Evolutionary conservation across 1,140 invertebrate species (phyloP).

Genomic region (Arion vulgaris): DNA sequence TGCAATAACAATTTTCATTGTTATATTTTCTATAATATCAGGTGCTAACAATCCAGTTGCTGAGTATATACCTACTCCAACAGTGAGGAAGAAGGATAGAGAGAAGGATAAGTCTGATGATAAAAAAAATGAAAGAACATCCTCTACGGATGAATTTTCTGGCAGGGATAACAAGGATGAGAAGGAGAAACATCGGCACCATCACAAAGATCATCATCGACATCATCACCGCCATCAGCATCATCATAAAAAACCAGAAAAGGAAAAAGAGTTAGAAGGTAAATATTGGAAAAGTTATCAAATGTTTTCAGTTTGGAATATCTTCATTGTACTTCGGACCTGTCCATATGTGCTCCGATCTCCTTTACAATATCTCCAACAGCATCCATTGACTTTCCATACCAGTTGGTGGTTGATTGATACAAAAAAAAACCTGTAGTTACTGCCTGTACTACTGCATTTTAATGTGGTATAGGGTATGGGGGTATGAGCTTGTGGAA

Average conservation of each 20-base stretch:
- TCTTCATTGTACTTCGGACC: too few species aligned
- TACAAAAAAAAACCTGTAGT: too few species aligned
- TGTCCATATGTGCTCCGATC: too few species aligned
- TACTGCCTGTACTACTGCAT: too few species aligned
- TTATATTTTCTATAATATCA: too few species aligned
- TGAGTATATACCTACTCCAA: conserved; percentile 32
- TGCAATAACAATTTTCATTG: too few species aligned
- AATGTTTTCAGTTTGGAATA: too few species aligned
- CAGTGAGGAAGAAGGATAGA: conserved; percentile 8
- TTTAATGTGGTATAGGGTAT: too few species aligned
- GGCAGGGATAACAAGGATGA: neutral
- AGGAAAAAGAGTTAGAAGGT: conserved; percentile 13
- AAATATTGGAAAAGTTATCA: conserved; percentile 62
- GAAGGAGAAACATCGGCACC: conserved; percentile 18
- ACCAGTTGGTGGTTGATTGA: too few species aligned
- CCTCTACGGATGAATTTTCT: neutral
- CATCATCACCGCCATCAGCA: conserved; percentile 33
- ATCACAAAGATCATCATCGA: conserved; percentile 19
- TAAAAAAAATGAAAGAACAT: neutral
- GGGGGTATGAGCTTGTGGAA: too few species aligned
- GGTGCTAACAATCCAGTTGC: conserved; percentile 1
- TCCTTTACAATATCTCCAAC: too few species aligned
- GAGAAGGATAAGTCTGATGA: neutral
- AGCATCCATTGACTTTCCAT: conserved; percentile 37
- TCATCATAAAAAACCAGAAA: neutral